These are phyloP conservation scores for Trissoscelio sp. DNA, from an alignment of 2,888 invertebrate genomes.

Conservation along the genomic window DNA sequence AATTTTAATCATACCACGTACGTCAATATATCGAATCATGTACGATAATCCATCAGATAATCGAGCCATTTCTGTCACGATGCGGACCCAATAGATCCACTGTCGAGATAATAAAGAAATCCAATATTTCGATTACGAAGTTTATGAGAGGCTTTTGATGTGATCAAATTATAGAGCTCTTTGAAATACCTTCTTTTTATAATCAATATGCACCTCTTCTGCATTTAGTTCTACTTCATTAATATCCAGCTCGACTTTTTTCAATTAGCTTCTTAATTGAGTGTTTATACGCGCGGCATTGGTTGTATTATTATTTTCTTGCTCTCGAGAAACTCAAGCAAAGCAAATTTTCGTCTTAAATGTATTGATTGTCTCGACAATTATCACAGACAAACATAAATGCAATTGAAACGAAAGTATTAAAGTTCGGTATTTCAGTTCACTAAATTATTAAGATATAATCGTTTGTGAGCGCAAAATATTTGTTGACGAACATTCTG, in stretches of 20 bases:
- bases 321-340: not conserved
- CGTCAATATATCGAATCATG: constrained; percentile 49
- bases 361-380: constrained; percentile 12
- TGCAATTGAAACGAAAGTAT: not conserved
- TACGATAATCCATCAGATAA: constrained; percentile 57
- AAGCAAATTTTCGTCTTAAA: constrained; percentile 15
- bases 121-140: constrained; percentile 64
- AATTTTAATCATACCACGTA: constrained; percentile 57
- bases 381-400: constrained; percentile 8
- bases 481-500: not conserved
- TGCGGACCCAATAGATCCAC: constrained; percentile 55
- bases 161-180: constrained; percentile 60
- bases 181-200: constrained; percentile 50
- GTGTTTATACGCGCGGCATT: constrained; percentile 38
- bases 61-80: constrained; percentile 61
- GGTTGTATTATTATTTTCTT: constrained; percentile 4
- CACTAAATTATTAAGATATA: not conserved
- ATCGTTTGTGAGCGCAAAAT: not conserved
- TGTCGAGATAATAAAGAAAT: constrained; percentile 62
- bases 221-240: constrained; percentile 55
- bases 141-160: constrained; percentile 63
- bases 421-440: not conserved
- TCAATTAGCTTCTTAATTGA: constrained; percentile 56
- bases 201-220: constrained; percentile 34
- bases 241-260: constrained; percentile 38